Evolutionary conservation across 2,797 vertebrate genomes (phyloP).

Genomic region (Micropoecilia bifurca): DNA sequence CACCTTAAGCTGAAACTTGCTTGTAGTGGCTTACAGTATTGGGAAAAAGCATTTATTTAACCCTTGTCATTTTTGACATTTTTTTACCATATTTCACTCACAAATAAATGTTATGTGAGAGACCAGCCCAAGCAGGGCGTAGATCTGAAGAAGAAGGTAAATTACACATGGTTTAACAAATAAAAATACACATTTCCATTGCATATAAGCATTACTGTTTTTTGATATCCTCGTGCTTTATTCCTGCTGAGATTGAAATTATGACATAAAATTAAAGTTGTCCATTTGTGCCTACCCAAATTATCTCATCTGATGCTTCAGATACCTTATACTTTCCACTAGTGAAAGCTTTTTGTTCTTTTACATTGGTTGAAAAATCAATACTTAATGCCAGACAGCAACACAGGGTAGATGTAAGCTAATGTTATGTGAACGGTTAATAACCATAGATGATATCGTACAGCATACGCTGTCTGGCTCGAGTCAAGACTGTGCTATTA

Average conservation of each 20-base stretch:
- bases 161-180: too few species aligned
- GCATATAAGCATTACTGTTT: not conserved
- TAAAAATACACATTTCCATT: not conserved
- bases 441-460: not conserved
- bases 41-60: not conserved
- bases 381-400: not conserved
- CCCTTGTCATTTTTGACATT: not conserved
- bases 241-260: not conserved
- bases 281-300: not conserved
- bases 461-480: not conserved
- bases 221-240: not conserved
- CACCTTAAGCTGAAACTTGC: too few species aligned
- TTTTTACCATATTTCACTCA: not conserved
- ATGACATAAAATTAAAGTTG: not conserved
- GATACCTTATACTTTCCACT: not conserved
- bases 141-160: too few species aligned
- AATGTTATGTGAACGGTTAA: constrained; percentile 1
- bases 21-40: not conserved
- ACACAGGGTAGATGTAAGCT: not conserved
- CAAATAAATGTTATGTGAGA: not conserved
- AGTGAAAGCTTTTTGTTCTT: not conserved
- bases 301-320: not conserved
- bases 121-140: too few species aligned
- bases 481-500: not conserved
- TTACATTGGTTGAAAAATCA: not conserved